These are phyloP conservation scores for Ameiurus melas DNA, from an alignment of 2,113 vertebrate genomes.

Conservation along the genomic window DNA sequence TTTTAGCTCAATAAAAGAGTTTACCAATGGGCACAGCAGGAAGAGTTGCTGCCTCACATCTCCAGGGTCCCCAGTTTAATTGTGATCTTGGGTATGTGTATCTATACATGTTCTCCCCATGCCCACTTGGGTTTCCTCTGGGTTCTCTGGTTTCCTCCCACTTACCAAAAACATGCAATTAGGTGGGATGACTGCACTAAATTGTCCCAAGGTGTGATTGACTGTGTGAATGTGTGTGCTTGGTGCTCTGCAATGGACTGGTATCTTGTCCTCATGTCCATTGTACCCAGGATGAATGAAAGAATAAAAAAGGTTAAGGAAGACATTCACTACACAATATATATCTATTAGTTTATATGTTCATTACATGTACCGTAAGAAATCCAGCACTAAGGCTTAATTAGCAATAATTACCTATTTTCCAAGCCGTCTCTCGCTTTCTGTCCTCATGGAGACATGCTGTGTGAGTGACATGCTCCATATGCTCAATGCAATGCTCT, in stretches of 20 bases:
- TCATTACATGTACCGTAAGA: background rate
- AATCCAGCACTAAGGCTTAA: background rate
- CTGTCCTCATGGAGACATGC: slow-evolving; percentile 15
- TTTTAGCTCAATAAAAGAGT: background rate
- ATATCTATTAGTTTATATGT: background rate
- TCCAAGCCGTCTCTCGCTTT: background rate
- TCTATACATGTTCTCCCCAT: background rate
- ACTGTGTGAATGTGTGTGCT: background rate
- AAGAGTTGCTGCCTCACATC: background rate
- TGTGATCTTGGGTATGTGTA: background rate
- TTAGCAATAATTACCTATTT: slow-evolving; percentile 37
- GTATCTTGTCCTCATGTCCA: background rate
- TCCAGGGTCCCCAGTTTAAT: background rate
- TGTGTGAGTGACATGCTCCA: slow-evolving; percentile 36
- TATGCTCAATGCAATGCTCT: slow-evolving; percentile 50
- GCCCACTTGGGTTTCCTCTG: background rate
- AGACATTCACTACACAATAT: background rate
- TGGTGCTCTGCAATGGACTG: background rate
- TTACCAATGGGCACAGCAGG: background rate
- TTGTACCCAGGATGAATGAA: background rate
- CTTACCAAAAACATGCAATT: background rate
- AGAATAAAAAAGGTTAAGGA: background rate
- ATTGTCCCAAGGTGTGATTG: background rate
- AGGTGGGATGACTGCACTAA: background rate
- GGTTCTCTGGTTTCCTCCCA: background rate